Conservation (phyloP, 2,888 invertebrate species). For the Isoperla grammatica region DNA sequence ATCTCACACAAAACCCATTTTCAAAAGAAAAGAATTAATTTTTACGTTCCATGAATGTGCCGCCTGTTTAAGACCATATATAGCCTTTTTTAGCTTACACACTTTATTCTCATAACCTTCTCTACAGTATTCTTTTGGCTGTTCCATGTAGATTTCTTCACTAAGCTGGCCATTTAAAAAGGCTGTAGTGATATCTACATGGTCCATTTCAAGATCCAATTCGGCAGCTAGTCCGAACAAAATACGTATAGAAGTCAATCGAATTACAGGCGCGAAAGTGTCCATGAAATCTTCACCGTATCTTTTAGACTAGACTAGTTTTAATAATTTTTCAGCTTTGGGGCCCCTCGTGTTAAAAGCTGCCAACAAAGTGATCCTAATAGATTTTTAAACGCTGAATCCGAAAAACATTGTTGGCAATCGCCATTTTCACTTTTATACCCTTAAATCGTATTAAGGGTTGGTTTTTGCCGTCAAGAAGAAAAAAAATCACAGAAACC, state of each 20-base stretch:
- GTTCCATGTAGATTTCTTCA: slow-evolving; percentile 7
- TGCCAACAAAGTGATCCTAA: no score
- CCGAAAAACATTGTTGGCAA: no score
- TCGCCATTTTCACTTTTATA: no score
- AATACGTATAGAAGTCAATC: no score
- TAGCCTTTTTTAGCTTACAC: slow-evolving; percentile 11
- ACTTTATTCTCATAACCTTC: neutral
- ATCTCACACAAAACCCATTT: neutral
- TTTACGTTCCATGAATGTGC: slow-evolving; percentile 5
- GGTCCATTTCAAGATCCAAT: slow-evolving; percentile 11
- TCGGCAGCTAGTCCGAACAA: slow-evolving; percentile 10
- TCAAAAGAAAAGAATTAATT: neutral
- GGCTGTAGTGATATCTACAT: slow-evolving; percentile 1
- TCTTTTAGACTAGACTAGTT: no score
- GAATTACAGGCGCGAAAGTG: slow-evolving; percentile 5
- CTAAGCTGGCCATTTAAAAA: slow-evolving; percentile 4
- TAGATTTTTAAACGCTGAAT: no score
- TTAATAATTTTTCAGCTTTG: no score
- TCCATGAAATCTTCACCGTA: neutral
- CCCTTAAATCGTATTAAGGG: no score
- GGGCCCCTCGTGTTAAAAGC: no score
- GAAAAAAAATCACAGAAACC: no score
- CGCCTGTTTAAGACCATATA: slow-evolving; percentile 16
- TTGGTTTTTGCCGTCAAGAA: no score
- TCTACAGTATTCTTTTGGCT: slow-evolving; percentile 4